phyloP scores from a whole-genome alignment of 2,888 invertebrate genomes.

The Abrostola tripartita region DNA sequence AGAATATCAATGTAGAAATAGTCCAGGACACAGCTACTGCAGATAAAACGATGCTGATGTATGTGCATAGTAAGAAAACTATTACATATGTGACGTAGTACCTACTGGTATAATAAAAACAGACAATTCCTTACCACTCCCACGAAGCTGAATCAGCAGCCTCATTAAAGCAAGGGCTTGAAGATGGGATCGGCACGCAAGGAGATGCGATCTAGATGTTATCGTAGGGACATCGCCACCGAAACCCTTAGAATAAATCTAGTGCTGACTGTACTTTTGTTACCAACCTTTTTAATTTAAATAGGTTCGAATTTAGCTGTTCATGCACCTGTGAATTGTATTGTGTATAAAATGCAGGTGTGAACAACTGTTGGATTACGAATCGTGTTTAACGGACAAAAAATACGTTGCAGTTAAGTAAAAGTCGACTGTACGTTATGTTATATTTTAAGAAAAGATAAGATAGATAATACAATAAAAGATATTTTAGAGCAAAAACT shows the following conservation, averaged over 20 bases:
- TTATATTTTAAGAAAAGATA: too few species aligned
- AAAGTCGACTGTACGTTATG: too few species aligned
- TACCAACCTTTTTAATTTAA: slow-evolving; percentile 46
- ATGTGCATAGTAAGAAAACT: slow-evolving; percentile 46
- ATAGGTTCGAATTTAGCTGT: slow-evolving; percentile 11
- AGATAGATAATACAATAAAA: too few species aligned
- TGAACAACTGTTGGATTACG: too few species aligned
- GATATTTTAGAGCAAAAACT: too few species aligned
- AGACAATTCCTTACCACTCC: slow-evolving; percentile 57
- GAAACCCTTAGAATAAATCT: slow-evolving; percentile 63
- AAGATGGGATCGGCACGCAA: slow-evolving; percentile 85
- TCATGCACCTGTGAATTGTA: slow-evolving; percentile 14
- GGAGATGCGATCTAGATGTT: slow-evolving; percentile 78
- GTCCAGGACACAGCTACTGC: slow-evolving; percentile 34
- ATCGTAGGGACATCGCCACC: slow-evolving; percentile 66
- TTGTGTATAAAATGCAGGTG: background rate
- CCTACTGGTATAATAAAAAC: slow-evolving; percentile 55
- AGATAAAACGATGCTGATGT: slow-evolving; percentile 45
- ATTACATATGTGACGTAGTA: slow-evolving; percentile 47
- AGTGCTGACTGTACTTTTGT: slow-evolving; percentile 52
- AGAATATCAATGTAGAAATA: too few species aligned
- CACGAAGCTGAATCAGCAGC: slow-evolving; percentile 61
- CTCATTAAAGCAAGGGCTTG: slow-evolving; percentile 72
- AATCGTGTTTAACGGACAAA: too few species aligned
- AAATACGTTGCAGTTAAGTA: too few species aligned